A percentile compares a stretch with the other conserved stretches of the same genome.
These are phyloP conservation scores for Otus sunia DNA, from an alignment of 2,113 vertebrate species.

Conservation along the genomic window DNA sequence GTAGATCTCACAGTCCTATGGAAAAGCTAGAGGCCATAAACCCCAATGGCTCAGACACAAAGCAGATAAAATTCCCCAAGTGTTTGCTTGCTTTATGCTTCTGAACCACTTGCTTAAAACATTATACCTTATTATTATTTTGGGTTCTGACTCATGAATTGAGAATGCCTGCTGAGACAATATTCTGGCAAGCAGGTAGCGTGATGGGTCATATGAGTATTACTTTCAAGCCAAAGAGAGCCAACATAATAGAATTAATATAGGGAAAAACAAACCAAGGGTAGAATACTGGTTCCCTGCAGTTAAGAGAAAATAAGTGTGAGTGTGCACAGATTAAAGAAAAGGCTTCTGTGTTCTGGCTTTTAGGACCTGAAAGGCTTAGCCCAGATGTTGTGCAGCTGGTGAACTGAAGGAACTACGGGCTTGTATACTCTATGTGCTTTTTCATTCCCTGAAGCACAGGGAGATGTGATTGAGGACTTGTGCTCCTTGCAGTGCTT, in stretches of 20 bases:
- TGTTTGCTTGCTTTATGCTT: neutral
- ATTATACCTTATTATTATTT: neutral
- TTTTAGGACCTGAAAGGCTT: neutral
- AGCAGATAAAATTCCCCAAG: neutral
- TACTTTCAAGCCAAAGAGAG: constrained; percentile 47
- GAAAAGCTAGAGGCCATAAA: neutral
- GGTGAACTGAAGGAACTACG: neutral
- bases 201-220: constrained; percentile 56
- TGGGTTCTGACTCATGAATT: neutral
- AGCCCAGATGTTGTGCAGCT: neutral
- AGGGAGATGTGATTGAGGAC: neutral
- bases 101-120: neutral
- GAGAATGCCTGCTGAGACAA: neutral
- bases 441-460: neutral
- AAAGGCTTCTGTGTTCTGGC: neutral
- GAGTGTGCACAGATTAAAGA: constrained; percentile 11
- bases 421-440: neutral
- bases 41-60: neutral
- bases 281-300: constrained; percentile 11
- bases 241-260: neutral
- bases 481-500: neutral
- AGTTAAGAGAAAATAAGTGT: constrained; percentile 22
- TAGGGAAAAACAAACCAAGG: constrained; percentile 3
- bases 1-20: rapidly evolving
- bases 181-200: constrained; percentile 46